These are phyloP conservation scores for Leptopilina drosophilae DNA, from an alignment of 2,888 invertebrate genomes.

Conservation along the genomic window DNA sequence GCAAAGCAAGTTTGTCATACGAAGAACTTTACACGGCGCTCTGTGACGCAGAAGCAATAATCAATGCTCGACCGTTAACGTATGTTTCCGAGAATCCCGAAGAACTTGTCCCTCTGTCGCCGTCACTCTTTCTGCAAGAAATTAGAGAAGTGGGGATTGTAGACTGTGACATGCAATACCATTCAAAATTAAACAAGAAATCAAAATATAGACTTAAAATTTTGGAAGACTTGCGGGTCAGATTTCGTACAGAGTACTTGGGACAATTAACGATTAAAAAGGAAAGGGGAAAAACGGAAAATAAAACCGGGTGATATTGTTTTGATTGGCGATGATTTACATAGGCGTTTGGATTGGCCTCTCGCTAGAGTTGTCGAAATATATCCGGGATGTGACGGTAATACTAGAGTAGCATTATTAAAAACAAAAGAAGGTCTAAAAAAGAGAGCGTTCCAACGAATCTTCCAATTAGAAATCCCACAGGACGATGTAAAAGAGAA, in stretches of 20 bases:
- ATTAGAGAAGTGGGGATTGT: neutral
- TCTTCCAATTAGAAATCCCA: neutral
- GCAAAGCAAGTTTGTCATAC: neutral
- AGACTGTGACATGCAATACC: conserved; percentile 2
- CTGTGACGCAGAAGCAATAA: neutral
- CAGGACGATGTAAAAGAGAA: neutral
- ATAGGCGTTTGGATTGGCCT: neutral
- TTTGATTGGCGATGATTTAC: neutral
- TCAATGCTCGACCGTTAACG: neutral
- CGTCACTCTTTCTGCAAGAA: neutral
- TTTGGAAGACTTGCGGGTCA: neutral
- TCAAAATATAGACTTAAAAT: neutral
- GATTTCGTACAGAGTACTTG: conserved; percentile 4
- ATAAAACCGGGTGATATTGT: neutral
- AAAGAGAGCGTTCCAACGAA: neutral
- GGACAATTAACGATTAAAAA: no score
- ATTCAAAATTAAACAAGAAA: conserved; percentile 3
- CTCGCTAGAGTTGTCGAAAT: neutral
- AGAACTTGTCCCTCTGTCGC: neutral
- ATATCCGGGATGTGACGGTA: neutral
- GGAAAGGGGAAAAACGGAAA: no score
- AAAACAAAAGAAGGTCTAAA: neutral
- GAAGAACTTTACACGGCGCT: neutral
- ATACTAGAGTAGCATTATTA: neutral
- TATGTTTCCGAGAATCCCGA: neutral